Base-by-base conservation (phyloP, 2,113 vertebrate genomes). In the Chaetodon auriga region DNA sequence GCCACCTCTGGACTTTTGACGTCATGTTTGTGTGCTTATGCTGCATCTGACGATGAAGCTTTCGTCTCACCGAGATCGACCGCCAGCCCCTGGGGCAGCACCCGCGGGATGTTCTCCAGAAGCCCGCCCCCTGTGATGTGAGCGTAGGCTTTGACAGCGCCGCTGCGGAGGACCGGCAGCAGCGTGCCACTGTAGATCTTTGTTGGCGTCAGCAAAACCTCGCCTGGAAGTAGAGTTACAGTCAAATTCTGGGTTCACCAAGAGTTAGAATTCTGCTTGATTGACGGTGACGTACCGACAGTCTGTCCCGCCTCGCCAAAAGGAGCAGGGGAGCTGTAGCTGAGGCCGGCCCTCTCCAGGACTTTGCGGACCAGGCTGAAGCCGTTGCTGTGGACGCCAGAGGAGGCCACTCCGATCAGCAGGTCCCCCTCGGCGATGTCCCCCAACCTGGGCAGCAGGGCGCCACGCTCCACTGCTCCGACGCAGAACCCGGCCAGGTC, bases 61-160 rank as follows among this genome's bases (percentile, higher is more conserved):
- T 72, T 74, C 63, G 16, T 62, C 95, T 96, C 87, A 99, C 98
- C 98, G 86, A 99, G 86, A 74, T 97, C 76, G 0, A 96, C 97
- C 0, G 96, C 96, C 41, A 96, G 85, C 23, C 94, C 89, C 21
- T 81, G 81, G 1, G 98, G 97, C 14, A 99, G 95, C 11, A 98
- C 97, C 23, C 98, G 93, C 7, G 98, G 97, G 51, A 99, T 97
- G 92, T 99, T 99, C 92, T 99, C 98, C 91, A 98, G 88, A 5
- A 99, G 95, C 2, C 98, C 98, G 0, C 98, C 98, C 16, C 98
- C 98, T 5, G 98, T 99, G 93, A 99, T 97, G 93, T 99, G 98
- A 23, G 98, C 97, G 10, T 95, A 97, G 53, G 97, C 97, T 79
- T 97, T 99, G 71, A 99, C 95, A 0, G 80, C 91, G n/a, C 97